Conservation (phyloP, 2,797 vertebrate genomes). For the Emys orbicularis region DNA sequence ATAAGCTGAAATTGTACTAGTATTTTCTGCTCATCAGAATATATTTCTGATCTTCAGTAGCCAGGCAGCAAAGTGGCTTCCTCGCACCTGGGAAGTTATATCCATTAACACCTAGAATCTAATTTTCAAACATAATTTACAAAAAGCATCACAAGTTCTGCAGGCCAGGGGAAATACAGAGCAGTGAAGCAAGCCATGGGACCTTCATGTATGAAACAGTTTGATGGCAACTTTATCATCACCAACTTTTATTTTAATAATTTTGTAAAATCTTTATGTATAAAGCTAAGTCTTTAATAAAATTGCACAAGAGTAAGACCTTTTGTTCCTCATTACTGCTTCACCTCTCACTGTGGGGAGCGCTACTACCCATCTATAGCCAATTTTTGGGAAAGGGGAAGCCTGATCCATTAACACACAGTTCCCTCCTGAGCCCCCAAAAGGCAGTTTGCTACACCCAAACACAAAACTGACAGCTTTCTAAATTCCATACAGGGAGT, state of each 20-base stretch:
- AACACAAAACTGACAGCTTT: neutral
- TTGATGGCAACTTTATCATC: neutral
- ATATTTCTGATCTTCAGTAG: neutral
- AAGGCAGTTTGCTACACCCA: neutral
- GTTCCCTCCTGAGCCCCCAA: neutral
- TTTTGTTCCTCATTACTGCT: neutral
- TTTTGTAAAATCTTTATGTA: neutral
- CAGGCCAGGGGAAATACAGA: neutral
- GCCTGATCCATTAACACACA: neutral
- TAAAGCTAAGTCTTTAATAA: neutral
- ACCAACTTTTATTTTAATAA: neutral
- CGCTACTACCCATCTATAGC: neutral
- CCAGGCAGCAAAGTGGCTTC: neutral
- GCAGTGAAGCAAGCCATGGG: neutral
- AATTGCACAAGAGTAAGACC: neutral
- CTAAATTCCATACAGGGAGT: neutral
- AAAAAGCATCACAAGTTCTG: neutral
- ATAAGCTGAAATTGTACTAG: conserved; percentile 13
- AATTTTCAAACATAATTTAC: neutral
- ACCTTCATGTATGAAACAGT: neutral
- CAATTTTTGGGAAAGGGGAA: neutral
- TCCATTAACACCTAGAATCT: neutral
- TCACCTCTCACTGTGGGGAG: neutral
- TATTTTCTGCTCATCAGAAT: neutral
- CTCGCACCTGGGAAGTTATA: conserved; percentile 11